Base-by-base conservation (phyloP, 2,797 vertebrate species). In the Neosalanx taihuensis region DNA sequence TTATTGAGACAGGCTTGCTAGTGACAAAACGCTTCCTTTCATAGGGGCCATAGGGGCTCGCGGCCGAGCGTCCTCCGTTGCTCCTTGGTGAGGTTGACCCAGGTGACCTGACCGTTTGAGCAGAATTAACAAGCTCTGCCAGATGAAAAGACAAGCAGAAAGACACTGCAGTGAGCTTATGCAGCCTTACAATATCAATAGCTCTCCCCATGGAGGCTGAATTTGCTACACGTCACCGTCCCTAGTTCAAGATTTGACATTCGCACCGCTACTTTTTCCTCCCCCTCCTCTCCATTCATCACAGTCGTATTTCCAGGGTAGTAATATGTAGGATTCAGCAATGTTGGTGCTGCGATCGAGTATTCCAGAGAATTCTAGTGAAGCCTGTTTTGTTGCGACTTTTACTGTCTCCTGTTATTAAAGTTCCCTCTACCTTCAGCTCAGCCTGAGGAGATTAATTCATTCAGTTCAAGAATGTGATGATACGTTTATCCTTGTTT, bases 61-160 rank as follows among this genome's bases (percentile, higher is more conserved):
- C 89, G 85, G 89, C 80, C 81, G 84, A 84, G 79, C 62, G 83
- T 85, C 90, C 89, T 88, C 87, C 85, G 87, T 89, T 86, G 81
- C 80, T 89, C 84, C 89, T 89, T 91, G 88, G 88, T 80, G 78
- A 82, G 84, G 88, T 83, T 91, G 89, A 91, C 89, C 89, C 77
- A 62, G 70, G 75, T 77, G 89, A 91, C 89, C 89, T 77, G 82
- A 89, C 89, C 89, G 85, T 89, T 90, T 88, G 86, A 91, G 90
- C 89, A 90, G 89, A 91, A 91, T 91, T 90, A 91, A 91, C 87
- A 85, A 87, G 81, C 87, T 85, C 84, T 89, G 89, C 89, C 89
- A 91, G 86, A 91, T 91, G 90, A 91, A 91, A 90, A 91, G 90
- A 87, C 86, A 88, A 90, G 90, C 84, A 88, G 88, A 90, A 75